Base-by-base conservation (phyloP, 2,888 invertebrate genomes). In the Neelides folsomi region DNA sequence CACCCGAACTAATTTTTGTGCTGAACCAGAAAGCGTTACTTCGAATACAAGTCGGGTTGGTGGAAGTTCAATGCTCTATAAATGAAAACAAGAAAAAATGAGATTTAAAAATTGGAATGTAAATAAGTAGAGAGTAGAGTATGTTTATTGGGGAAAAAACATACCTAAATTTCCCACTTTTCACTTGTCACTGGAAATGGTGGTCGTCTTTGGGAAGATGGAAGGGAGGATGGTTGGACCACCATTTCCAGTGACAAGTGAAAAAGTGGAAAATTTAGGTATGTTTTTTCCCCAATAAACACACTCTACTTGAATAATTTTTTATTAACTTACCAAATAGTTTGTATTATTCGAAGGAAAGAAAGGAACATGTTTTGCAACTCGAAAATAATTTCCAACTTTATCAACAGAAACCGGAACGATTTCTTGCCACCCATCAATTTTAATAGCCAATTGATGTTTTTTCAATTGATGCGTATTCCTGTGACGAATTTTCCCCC, bases 331-430 rank as follows among this genome's bases (percentile, higher is more conserved):
- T 27, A 27, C 27, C 27, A 27, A 27, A 27, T 27, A 27, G 7
- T 27, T 27, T 5, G 27, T 27, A 27, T 27, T 27, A 7, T 27
- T 27, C 7, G 27, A 51, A 16, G 54, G 39, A 12, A 51, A 50
- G 3, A 47, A 37, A 66, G 67, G 57, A 65, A 67, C 53, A 55
- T 66, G 64, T 51, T 65, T 70, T 0, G 81, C 79, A 57, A 80
- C 78, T n/a, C 88, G 73, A 69, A 95, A 97, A 74, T 85, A 97
- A 41, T 86, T 80, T 2, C 97, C 97, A 18, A 95, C 94, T 70
- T 87, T 83, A 72, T 98, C 97, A 0, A 98, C 87, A 8, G 92
- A 87, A 13, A 98, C 85, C 1, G 95, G 90, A 62, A 83, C 81
- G 47, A 89, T 79, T 36, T 79, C 75, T 59, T 82, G 78, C 92